Evolutionary conservation across 2,797 vertebrate species (phyloP).

Genomic region (Cuniculus paca): DNA sequence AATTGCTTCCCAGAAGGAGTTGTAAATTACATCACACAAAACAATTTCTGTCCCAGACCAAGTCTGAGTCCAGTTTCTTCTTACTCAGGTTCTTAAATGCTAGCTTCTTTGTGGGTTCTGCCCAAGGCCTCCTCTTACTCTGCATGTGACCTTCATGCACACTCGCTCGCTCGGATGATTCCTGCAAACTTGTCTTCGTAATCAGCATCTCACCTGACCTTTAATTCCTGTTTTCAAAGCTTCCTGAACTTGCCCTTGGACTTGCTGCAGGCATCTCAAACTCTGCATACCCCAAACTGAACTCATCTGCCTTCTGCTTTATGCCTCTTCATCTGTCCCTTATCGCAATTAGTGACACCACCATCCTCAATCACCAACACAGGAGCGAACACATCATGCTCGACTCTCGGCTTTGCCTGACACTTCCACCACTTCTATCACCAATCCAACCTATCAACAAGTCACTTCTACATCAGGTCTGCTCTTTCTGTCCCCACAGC

Average conservation of each 20-base stretch:
- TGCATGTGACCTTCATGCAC: neutral
- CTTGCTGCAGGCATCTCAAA: neutral
- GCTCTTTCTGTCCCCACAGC: neutral
- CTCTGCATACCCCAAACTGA: neutral
- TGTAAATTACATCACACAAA: slow-evolving; percentile 79
- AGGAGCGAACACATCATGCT: neutral
- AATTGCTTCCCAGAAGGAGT: slow-evolving; percentile 82
- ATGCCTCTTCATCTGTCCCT: neutral
- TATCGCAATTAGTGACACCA: neutral
- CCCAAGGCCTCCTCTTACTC: neutral
- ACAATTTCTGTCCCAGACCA: slow-evolving; percentile 65
- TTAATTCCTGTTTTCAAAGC: neutral
- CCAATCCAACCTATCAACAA: neutral
- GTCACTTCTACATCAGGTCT: neutral
- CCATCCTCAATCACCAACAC: neutral
- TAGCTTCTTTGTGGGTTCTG: slow-evolving; percentile 6
- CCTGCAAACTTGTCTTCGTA: neutral
- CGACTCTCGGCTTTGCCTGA: neutral
- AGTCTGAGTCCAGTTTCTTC: slow-evolving; percentile 61
- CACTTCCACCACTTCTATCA: neutral
- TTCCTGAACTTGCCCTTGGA: neutral
- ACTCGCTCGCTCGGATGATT: neutral
- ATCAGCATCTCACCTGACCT: neutral
- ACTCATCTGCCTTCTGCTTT: neutral
- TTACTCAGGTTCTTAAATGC: neutral